Percentiles rank a stretch among this genome's conserved stretches.
phyloP scores from a whole-genome alignment of 2,888 invertebrate species.

The Microctonus brassicae region DNA sequence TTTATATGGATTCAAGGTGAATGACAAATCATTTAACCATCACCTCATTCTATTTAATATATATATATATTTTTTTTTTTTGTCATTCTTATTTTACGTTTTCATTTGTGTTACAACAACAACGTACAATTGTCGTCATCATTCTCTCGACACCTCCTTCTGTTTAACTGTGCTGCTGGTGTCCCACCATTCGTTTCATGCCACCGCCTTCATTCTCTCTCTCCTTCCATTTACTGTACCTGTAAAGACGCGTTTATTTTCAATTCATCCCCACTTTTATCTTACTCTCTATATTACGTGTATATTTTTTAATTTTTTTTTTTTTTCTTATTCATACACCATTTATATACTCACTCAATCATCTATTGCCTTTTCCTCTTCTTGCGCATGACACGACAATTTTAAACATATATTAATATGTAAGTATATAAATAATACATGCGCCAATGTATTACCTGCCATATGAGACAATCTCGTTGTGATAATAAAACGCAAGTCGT shows the following conservation, averaged over 20 bases:
- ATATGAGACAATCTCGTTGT: too few relatives aligned
- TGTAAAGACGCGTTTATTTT: not conserved
- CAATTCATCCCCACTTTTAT: not conserved
- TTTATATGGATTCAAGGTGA: not conserved
- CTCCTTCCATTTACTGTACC: too few relatives aligned
- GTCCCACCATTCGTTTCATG: slow-evolving; percentile 7
- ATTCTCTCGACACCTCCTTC: slow-evolving; percentile 16
- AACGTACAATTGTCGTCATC: slow-evolving; percentile 34
- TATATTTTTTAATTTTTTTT: not conserved
- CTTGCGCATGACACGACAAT: too few relatives aligned
- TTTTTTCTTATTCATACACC: not conserved
- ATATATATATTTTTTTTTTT: not conserved
- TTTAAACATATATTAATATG: too few relatives aligned
- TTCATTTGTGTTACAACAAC: slow-evolving; percentile 32
- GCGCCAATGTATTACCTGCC: too few relatives aligned
- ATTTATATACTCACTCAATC: too few relatives aligned
- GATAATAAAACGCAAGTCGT: too few relatives aligned
- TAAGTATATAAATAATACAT: too few relatives aligned
- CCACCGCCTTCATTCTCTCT: slow-evolving; percentile 17
- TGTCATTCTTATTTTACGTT: not conserved
- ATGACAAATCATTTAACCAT: not conserved
- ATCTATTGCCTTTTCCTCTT: too few relatives aligned
- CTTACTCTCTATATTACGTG: not conserved
- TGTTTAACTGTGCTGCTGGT: not conserved
- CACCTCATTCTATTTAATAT: not conserved